Base-by-base conservation (phyloP, 37 sponge, comb jelly and placozoan genomes). In the Hormiphora californensis region DNA sequence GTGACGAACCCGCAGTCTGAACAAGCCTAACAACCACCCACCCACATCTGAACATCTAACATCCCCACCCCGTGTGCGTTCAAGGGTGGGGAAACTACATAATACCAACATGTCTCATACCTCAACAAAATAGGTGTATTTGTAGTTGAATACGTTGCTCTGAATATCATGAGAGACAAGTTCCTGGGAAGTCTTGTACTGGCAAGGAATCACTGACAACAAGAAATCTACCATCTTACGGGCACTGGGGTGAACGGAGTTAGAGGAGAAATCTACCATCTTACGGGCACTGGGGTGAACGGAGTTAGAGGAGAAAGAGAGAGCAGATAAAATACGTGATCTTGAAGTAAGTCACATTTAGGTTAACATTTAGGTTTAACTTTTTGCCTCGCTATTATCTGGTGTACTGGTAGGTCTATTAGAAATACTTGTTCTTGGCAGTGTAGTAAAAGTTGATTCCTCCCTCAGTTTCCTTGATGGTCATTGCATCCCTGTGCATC, bases 161-260 rank as follows among this genome's bases (percentile, higher is more conserved):
- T 94, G 95, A 7, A 87, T 90, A 73, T 97, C 98, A 87, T 97
- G 98, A 33, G 95, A 93, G 17, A 97, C 67, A 41, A 97, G 88
- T 63, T 94, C 94, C 85, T 97, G 92, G 7, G 98, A 94, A 0
- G 93, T 91, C 89, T 94, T 94, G 87, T 91, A 94, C 46, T 95
- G 89, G 87, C 94, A 94, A 0, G 98, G 98, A n/a, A 93, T 92
- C 15, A 90, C 87, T 4, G 88, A 59, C 59, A 81, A 7, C 5
- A 97, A 54, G 54, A 97, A 97, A 41, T 97, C 98, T 11, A 97
- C 98, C 86, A 97, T 51, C 86, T 94, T 97, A 36, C 91, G 65
- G 7, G 95, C 95, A 23, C 44, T 73, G 81, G 43, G 12, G 35
- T n/a, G n/a, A n/a, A n/a, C n/a, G n/a, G n/a, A n/a, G n/a, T n/a